Evolutionary conservation across 2,113 vertebrate genomes (phyloP).

Genomic region (Ginglymostoma cirratum): DNA sequence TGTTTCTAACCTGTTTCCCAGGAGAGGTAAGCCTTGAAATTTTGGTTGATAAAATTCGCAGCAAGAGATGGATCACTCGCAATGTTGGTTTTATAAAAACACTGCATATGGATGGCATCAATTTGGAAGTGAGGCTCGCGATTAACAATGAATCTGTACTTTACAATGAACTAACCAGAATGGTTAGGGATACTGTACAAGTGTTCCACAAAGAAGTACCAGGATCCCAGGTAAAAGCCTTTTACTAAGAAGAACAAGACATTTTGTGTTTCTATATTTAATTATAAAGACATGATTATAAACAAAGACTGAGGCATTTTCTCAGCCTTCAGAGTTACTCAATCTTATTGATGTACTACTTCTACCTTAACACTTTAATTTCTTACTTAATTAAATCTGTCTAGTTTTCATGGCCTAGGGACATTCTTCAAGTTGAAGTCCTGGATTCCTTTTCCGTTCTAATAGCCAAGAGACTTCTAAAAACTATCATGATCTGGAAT

Average conservation of each 20-base stretch:
- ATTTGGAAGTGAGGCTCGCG: slow-evolving; percentile 86
- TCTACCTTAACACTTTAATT: too few species aligned
- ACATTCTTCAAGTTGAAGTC: too few species aligned
- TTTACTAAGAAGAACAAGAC: not conserved
- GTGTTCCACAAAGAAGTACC: slow-evolving; percentile 80
- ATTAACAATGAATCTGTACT: slow-evolving; percentile 63
- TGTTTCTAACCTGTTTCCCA: slow-evolving; percentile 43
- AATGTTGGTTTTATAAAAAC: slow-evolving; percentile 54
- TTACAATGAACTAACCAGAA: slow-evolving; percentile 73
- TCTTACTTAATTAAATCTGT: too few species aligned
- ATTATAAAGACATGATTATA: not conserved
- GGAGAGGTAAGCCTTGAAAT: slow-evolving; percentile 60
- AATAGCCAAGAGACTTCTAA: too few species aligned
- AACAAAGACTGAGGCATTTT: too few species aligned
- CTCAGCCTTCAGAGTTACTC: too few species aligned
- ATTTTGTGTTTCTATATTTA: slow-evolving; percentile 46
- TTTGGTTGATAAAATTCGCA: fast-evolving
- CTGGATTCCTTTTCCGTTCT: too few species aligned
- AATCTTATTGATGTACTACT: too few species aligned
- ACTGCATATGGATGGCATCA: slow-evolving; percentile 92
- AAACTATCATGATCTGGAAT: too few species aligned
- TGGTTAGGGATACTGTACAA: slow-evolving; percentile 80
- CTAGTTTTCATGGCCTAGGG: too few species aligned
- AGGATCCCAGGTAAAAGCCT: slow-evolving; percentile 75
- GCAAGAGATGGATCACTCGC: not conserved